phyloP scores from a whole-genome alignment of 2,888 invertebrate species.

The Nemotelus pantherinus region DNA sequence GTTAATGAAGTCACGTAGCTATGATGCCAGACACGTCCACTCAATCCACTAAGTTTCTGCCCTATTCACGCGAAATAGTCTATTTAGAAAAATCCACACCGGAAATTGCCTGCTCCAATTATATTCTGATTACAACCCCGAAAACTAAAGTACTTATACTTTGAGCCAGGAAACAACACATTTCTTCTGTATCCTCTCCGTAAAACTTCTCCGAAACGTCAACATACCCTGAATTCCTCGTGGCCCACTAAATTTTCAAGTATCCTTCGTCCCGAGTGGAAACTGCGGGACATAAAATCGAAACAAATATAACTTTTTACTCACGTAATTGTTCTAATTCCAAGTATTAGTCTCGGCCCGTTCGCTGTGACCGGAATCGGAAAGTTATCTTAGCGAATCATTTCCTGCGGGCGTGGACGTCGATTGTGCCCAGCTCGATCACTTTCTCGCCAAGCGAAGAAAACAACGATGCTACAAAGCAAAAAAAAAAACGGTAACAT shows the following conservation, averaged over 20 bases:
- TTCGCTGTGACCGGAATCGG: not conserved
- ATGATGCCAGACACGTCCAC: no score
- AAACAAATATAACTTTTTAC: conserved; percentile 40
- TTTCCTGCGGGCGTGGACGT: not conserved
- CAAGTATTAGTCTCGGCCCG: conserved; percentile 13
- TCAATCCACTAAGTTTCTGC: not conserved
- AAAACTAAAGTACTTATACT: not conserved
- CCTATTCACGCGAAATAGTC: not conserved
- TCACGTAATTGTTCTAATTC: conserved; percentile 42
- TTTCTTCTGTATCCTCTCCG: no score
- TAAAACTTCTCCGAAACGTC: no score
- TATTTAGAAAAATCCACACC: not conserved
- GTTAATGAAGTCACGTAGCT: no score
- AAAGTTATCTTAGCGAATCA: conserved; percentile 33
- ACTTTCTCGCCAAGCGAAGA: not conserved
- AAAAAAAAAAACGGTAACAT: not conserved
- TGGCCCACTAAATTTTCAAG: no score
- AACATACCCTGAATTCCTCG: no score
- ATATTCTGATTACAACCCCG: not conserved
- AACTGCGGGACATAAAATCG: conserved; percentile 2
- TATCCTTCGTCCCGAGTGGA: no score
- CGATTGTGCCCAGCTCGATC: not conserved
- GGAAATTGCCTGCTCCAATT: not conserved
- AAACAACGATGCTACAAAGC: not conserved
- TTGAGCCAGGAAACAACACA: no score